Evolutionary conservation across 1,140 invertebrate species (phyloP).

Genomic region (Scaptomyza graminum): DNA sequence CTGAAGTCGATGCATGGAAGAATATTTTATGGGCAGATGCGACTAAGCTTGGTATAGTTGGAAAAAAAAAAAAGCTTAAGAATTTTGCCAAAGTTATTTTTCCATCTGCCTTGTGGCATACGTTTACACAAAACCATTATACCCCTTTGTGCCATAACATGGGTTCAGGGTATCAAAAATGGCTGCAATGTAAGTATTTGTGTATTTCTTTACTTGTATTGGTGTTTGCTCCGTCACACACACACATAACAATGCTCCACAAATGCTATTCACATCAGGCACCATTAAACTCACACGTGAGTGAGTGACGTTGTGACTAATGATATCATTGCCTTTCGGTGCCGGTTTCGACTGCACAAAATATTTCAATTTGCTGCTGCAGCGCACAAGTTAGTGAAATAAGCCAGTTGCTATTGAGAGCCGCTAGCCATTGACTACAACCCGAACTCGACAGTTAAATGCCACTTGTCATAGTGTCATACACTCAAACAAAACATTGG

Average conservation of each 20-base stretch:
- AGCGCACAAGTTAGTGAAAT: background rate
- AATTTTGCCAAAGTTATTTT: too few species aligned
- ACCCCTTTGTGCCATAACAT: too few species aligned
- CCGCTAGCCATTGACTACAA: background rate
- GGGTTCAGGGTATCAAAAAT: too few species aligned
- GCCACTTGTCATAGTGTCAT: background rate
- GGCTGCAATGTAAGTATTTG: too few species aligned
- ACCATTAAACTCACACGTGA: background rate
- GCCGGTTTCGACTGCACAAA: conserved; percentile 5
- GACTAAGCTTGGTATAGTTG: too few species aligned
- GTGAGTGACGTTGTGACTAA: conserved; percentile 1
- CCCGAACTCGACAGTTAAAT: too few species aligned
- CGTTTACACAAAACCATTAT: too few species aligned
- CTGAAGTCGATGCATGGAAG: too few species aligned
- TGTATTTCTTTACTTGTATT: too few species aligned
- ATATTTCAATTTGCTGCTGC: conserved; percentile 9
- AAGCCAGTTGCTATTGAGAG: background rate
- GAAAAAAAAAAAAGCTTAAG: too few species aligned
- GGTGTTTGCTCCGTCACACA: background rate
- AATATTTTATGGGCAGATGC: too few species aligned
- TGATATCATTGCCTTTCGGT: background rate
- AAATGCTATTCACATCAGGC: background rate
- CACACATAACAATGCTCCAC: background rate
- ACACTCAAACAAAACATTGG: background rate
- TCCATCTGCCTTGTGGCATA: too few species aligned